phyloP scores from a whole-genome alignment of 2,888 invertebrate species.

The Mactromeris polynyma region DNA sequence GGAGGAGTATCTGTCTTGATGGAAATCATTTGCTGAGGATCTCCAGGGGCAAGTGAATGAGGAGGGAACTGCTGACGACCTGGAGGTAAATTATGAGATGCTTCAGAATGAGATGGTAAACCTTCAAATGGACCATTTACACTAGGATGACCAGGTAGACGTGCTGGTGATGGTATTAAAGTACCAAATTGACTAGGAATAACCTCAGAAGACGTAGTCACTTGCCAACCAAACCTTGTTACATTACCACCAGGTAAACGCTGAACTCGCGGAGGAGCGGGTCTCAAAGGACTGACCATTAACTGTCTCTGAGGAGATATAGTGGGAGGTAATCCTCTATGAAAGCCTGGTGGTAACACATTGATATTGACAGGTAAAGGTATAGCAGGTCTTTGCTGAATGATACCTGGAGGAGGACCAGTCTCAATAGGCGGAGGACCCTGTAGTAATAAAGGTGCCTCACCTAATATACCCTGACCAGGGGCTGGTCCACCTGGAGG shows the following conservation, averaged over 20 bases:
- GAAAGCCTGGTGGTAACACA: constrained; percentile 68
- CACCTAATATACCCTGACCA: constrained; percentile 64
- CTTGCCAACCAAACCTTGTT: constrained; percentile 51
- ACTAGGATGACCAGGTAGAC: constrained; percentile 41
- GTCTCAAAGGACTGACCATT: constrained; percentile 75
- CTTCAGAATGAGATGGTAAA: constrained; percentile 54
- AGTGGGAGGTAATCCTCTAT: constrained; percentile 69
- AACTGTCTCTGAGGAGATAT: constrained; percentile 73
- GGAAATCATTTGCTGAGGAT: constrained; percentile 53
- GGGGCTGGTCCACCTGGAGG: constrained; percentile 32
- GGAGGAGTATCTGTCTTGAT: constrained; percentile 59
- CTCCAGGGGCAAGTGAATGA: constrained; percentile 20
- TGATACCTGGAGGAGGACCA: constrained; percentile 53
- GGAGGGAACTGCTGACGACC: constrained; percentile 59
- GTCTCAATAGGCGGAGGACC: constrained; percentile 48
- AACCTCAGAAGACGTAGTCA: constrained; percentile 46
- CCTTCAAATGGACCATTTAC: constrained; percentile 69
- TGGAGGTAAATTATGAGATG: constrained; percentile 57
- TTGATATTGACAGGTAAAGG: constrained; percentile 63
- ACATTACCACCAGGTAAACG: constrained; percentile 47
- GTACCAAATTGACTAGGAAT: constrained; percentile 53
- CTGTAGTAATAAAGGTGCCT: constrained; percentile 55
- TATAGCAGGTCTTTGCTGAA: constrained; percentile 54
- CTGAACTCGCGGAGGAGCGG: constrained; percentile 57
- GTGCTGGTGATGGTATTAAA: constrained; percentile 43